A percentile compares a stretch with the other conserved stretches of the same genome.
Conservation (phyloP, 2,888 invertebrate genomes). For the Drosophila monieri region DNA sequence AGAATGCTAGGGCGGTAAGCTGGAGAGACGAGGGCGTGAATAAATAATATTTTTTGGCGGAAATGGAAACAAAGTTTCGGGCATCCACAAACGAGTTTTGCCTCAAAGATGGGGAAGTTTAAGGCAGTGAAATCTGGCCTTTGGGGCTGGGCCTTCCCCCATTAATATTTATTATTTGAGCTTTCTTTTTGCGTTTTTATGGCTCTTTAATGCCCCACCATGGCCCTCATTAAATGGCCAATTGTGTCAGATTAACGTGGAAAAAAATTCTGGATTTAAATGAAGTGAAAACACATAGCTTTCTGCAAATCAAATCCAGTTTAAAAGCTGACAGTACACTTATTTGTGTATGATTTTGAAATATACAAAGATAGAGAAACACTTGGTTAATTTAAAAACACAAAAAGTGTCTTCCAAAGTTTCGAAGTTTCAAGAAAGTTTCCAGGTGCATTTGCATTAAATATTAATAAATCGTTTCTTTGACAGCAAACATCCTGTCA, state of each 20-base stretch:
- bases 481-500: slow-evolving; percentile 12
- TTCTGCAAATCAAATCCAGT: not conserved
- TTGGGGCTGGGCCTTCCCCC: slow-evolving; percentile 26
- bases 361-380: not conserved
- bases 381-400: not conserved
- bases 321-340: not conserved
- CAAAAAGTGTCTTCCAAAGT: not conserved
- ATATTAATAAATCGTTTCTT: slow-evolving; percentile 4
- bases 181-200: slow-evolving; percentile 47
- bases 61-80: slow-evolving; percentile 18
- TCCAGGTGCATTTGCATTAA: slow-evolving; percentile 56
- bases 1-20: slow-evolving; percentile 27
- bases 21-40: slow-evolving; percentile 49
- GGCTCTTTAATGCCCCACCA: slow-evolving; percentile 63
- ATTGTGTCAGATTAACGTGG: slow-evolving; percentile 52
- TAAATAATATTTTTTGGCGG: slow-evolving; percentile 72
- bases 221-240: slow-evolving; percentile 53
- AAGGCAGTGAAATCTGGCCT: slow-evolving; percentile 23
- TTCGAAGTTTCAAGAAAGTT: not conserved
- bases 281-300: slow-evolving; percentile 36
- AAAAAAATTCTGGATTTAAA: slow-evolving; percentile 45
- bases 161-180: slow-evolving; percentile 74
- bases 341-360: not conserved
- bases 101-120: slow-evolving; percentile 13
- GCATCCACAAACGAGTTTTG: slow-evolving; percentile 15